Evolutionary conservation across 2,113 vertebrate species (phyloP), one percentile per base, ranked within the genome.

Genomic region (Holacanthus passer): DNA sequence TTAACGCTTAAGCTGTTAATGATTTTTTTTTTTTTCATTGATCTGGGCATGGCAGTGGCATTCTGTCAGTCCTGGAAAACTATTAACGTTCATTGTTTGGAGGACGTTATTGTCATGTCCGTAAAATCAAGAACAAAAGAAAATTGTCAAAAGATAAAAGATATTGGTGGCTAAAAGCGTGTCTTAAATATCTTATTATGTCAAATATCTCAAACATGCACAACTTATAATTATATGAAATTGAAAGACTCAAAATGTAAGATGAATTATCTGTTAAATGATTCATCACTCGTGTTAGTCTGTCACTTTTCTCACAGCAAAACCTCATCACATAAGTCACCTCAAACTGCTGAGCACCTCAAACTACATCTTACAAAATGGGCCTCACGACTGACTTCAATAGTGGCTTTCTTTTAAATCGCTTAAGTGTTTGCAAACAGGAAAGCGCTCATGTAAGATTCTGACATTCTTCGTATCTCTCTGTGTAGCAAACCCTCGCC

Each of bases 381-480:
- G 14, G 2, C 14, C 31, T 71, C 17, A 31, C 2, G 5, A n/a
- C 19, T 9, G 7, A n/a, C 17, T 10, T 43, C 31, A 31, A 56
- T 37, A 66, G 2, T 12, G 62, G 19, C n/a, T 32, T 55, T 7
- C 24, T 47, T 12, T 68, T 35, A 32, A 55, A 24, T 43, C 19
- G 43, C 27, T 76, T 17, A 17, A 41, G 60, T 64, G 75, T 77
- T 68, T 59, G 75, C 68, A 72, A 72, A 64, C 50, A 55, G 22
- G 10, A 24, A 35, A 19, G 13, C 12, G 11, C 22, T 66, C 9
- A 22, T 64, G 35, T 64, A 13, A 60, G 53, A 67, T 32, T 66
- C 27, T 45, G 48, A 39, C 41, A 19, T 47, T 48, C 22, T 2
- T 35, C 79, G 31, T 37, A 3, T 69, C 35, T 81, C 11, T 35